Evolutionary conservation across 2,113 vertebrate species (phyloP).

Genomic region (Boulengeromyrus knoepffleri): DNA sequence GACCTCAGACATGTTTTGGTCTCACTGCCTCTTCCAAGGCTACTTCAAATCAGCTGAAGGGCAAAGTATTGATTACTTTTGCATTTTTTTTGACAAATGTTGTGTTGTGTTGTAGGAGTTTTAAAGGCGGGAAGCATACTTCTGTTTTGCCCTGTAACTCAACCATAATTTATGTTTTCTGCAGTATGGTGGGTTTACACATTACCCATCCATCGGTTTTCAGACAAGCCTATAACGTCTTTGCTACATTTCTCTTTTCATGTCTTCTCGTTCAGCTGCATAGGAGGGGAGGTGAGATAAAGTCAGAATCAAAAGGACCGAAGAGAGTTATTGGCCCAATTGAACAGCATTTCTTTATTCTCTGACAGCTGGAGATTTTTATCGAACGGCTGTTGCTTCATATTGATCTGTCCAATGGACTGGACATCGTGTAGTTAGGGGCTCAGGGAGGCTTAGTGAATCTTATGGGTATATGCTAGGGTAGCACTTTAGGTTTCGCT

Average conservation of each 20-base stretch:
- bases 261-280: slow-evolving; percentile 21
- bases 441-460: background rate
- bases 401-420: slow-evolving; percentile 54
- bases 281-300: background rate
- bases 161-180: slow-evolving; percentile 45
- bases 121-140: slow-evolving; percentile 19
- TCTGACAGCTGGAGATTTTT: slow-evolving; percentile 48
- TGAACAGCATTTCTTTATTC: slow-evolving; percentile 49
- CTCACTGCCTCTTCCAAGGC: background rate
- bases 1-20: background rate
- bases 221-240: slow-evolving; percentile 43
- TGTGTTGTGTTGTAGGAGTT: slow-evolving; percentile 9
- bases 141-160: slow-evolving; percentile 26
- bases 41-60: background rate
- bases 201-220: slow-evolving; percentile 45
- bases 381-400: slow-evolving; percentile 55
- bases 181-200: slow-evolving; percentile 35
- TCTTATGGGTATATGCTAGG: background rate
- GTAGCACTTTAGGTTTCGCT: background rate
- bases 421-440: slow-evolving; percentile 5
- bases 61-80: slow-evolving; percentile 29
- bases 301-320: slow-evolving; percentile 34
- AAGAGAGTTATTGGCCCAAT: slow-evolving; percentile 49
- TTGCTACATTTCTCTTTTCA: slow-evolving; percentile 34
- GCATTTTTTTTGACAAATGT: slow-evolving; percentile 39